Base-by-base conservation (phyloP, 2,113 vertebrate genomes). In the Salvelinus fontinalis region DNA sequence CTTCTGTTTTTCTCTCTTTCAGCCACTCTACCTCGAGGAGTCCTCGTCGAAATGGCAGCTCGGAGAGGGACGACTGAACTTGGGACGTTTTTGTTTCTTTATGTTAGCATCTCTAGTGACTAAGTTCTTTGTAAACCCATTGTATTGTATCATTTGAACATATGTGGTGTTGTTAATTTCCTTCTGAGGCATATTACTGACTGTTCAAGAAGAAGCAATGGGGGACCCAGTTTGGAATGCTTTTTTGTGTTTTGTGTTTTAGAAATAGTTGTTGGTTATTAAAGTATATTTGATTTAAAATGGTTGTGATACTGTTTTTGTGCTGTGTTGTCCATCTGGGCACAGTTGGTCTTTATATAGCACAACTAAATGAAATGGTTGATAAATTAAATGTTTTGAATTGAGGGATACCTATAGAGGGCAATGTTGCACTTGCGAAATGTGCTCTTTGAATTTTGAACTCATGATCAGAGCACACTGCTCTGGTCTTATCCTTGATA, bases 21-120 rank as follows among this genome's bases (percentile, higher is more conserved):
- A 96, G 95, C 88, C 94, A 88, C 24, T 95, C 94, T 57, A 91
- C 93, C 49, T 96, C 95, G 88, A 93, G 92, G 93, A 96, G 94
- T 84, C 94, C 94, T 31, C 89, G 93, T 74, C 92, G 95, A 90
- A 96, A 93, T 87, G 91, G 93, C 83, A 96, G 94, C 87, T 93
- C 94, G 86, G 93, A 95, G 85, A 93, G 93, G 92, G 92, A 94
- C 84, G 93, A 95, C 92, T 96, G 92, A 93, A 90, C 75, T n/a
- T 66, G 18, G 39, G 5, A 20, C 44, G 29, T 20, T 13, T 71
- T 71, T 71, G 13, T 77, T 71, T 64, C 60, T 75, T 51, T 67
- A 29, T 54, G 11, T 31, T 8, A 65, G 20, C 13, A 18, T 31
- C 22, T 27, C 29, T 18, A 31, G 29, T 67, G 14, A 67, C 14